Evolutionary conservation across 2,113 vertebrate species (phyloP), one percentile per base, ranked within the genome.

Genomic region (Psittacula cyanocephala): DNA sequence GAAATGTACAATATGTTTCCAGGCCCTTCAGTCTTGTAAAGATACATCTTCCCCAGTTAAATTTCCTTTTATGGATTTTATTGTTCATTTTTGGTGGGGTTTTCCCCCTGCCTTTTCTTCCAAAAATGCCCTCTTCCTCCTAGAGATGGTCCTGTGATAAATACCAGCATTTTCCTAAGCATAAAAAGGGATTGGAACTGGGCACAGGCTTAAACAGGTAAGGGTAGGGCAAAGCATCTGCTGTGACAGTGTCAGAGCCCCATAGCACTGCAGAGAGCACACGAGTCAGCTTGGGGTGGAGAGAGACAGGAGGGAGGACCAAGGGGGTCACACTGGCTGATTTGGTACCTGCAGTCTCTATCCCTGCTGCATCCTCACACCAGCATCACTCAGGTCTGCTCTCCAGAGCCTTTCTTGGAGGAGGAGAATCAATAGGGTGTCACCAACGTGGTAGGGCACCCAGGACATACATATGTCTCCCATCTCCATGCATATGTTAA

Each of bases 1-100:
- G 88, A 93, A 95, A 93, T 53, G 87, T 91, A 95, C 95, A 95
- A 74, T 93, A 95, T 43, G 67, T 93, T 94, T 95, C 83, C 93
- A 93, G 74, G 68, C 82, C 85, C 15, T 87, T 91, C 95, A 77
- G 4, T 86, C 92, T 86, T 82, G 74, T 83, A 93, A 95, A 89
- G 81, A 49, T 49, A 55, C 60, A 79, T 89, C 64, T 93, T 62
- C 49, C 13, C 23, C 70, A 49, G 35, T 60, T 72, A 76, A 79
- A 52, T 77, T 91, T 81, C 91, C 93, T 97, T 95, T 95, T 89
- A 94, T 74, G 86, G 88, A 71, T 77, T 88, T 53, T 46, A 76
- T 25, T 74, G 60, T 62, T 90, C 20, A 46, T 80, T 93, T 95
- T 91, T 59, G 6, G 39, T 64, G 14, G 20, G 3, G 0, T 37